Evolutionary conservation across 2,113 vertebrate genomes (phyloP).

Genomic region (cattle (Bos taurus)): ARS-UCD2.0 NC_037334.1:89499001-89499500

Average conservation of each 20-base stretch:
- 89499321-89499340: not conserved
- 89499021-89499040: not conserved
- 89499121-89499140: too few species aligned
- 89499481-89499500: not conserved
- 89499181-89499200: not conserved
- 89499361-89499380: not conserved
- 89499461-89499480: not conserved
- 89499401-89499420: not conserved
- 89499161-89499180: not conserved
- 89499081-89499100: not conserved
- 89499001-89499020: not conserved
- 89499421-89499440: not conserved
- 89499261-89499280: not conserved
- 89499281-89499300: not conserved
- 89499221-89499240: not conserved
- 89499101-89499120: rapidly evolving
- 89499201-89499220: not conserved
- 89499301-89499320: not conserved
- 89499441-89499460: too few species aligned
- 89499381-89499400: not conserved
- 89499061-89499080: not conserved
- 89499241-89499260: not conserved
- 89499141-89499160: too few species aligned
- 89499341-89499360: not conserved
- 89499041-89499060: not conserved